Evolutionary conservation across 2,888 invertebrate species (phyloP).

Genomic region (Latheticus oryzae): DNA sequence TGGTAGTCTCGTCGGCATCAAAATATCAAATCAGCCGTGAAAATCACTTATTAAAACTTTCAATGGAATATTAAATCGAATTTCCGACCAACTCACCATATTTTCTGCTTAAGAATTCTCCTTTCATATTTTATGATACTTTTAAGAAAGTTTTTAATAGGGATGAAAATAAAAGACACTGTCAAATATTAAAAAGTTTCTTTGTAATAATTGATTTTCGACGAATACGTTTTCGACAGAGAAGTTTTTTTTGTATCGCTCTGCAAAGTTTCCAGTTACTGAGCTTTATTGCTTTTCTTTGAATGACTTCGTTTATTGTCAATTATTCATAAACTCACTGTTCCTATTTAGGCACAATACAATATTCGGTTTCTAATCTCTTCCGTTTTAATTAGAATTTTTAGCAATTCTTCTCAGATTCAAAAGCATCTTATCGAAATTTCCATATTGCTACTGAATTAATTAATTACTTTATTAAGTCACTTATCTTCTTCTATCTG

Average conservation of each 20-base stretch:
- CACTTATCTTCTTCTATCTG: no score
- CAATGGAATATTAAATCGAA: conserved; percentile 44
- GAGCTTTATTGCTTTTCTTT: conserved; percentile 38
- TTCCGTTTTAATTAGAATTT: conserved; percentile 30
- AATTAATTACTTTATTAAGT: no score
- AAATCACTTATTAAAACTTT: conserved; percentile 43
- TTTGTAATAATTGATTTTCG: conserved; percentile 39
- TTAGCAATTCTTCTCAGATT: conserved; percentile 3
- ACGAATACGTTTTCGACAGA: conserved; percentile 30
- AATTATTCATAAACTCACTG: conserved; percentile 35
- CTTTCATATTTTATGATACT: conserved; percentile 42
- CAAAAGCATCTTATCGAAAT: no score
- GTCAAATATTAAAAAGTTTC: conserved; percentile 43
- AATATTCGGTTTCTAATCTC: conserved; percentile 29
- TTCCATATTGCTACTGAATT: no score
- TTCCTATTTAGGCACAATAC: conserved; percentile 28
- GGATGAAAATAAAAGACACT: conserved; percentile 42
- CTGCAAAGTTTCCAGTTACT: conserved; percentile 33
- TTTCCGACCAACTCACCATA: conserved; percentile 41
- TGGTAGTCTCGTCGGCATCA: conserved; percentile 31
- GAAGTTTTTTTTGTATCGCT: conserved; percentile 22
- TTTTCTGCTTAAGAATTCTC: conserved; percentile 40
- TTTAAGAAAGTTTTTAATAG: conserved; percentile 38
- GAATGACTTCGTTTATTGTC: conserved; percentile 38
- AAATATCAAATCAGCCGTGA: conserved; percentile 41